Evolutionary conservation across 1,140 invertebrate species (phyloP).

Genomic region (Arctopsyche grandis): DNA sequence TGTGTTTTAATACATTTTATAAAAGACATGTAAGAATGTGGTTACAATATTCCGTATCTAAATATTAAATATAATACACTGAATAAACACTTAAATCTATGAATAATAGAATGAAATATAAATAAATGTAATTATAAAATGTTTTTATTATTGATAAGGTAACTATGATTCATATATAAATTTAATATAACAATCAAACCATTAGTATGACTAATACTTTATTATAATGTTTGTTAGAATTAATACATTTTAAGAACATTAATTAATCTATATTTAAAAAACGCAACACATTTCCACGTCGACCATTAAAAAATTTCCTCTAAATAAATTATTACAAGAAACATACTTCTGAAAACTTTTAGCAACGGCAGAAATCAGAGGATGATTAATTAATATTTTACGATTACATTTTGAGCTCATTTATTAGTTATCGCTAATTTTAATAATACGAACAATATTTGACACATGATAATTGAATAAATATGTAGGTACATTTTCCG

Average conservation of each 20-base stretch:
- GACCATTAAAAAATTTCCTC: neutral
- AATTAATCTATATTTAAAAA: neutral
- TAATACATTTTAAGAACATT: neutral
- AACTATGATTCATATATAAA: slow-evolving; percentile 20
- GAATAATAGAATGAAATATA: slow-evolving; percentile 2
- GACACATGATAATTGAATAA: slow-evolving; percentile 24
- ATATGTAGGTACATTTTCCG: neutral
- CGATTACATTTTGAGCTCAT: slow-evolving; percentile 17
- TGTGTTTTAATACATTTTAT: neutral
- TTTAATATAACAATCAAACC: slow-evolving; percentile 22
- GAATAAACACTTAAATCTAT: no score
- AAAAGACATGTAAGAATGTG: neutral
- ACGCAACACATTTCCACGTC: neutral
- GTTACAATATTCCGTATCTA: neutral
- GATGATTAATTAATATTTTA: neutral
- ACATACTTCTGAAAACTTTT: no score
- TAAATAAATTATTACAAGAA: neutral
- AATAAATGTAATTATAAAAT: slow-evolving; percentile 6
- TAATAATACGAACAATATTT: neutral
- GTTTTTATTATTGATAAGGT: slow-evolving; percentile 16
- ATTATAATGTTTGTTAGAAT: slow-evolving; percentile 5
- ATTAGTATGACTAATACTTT: slow-evolving; percentile 20
- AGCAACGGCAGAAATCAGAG: no score
- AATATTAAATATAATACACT: neutral
- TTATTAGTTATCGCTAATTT: neutral